Base-by-base conservation (phyloP, 1,140 invertebrate species). In the Babylonia areolata region DNA sequence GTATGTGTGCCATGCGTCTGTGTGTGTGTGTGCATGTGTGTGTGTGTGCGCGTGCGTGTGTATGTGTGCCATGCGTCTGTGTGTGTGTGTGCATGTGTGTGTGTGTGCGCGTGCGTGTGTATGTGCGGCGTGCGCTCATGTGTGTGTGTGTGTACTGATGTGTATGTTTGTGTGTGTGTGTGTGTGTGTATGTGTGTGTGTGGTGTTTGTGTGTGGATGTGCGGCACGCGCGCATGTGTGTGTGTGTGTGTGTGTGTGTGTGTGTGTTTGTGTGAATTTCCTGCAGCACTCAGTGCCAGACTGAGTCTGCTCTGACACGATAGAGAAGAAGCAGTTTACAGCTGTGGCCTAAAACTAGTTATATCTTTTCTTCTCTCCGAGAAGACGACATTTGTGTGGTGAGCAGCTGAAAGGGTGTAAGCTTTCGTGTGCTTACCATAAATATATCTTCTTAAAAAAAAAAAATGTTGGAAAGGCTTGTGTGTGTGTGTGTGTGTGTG, bases 191-290 rank as follows among this genome's bases (percentile, higher is more conserved):
- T 3, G 6, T 28, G 58, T 69, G 58, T 28, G 58, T 51, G 58
- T 6, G 58, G 58, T 69, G 58, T 69, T 12, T 69, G 58, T 69
- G 58, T 69, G 58, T 6, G 58, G 17, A 23, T 69, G 58, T 6
- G 58, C 28, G 58, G n/a, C n/a, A n/a, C n/a, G n/a, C n/a, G n/a
- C n/a, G n/a, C n/a, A n/a, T 54, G 51, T 54, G 58, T 6, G 58
- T 69, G 58, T 69, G 58, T 69, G 58, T 69, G 58, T 69, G 58
- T 69, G 58, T 6, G 58, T 69, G 58, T 69, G 58, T 6, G 58
- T 69, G 58, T 69, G 58, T 69, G 58, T 69, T 12, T 69, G 58
- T 69, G 23, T 69, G 58, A 20, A 28, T 31, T 6, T 69, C 6
- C 15, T 33, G 71, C 33, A 15, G 9, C n/a, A n/a, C n/a, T n/a